Evolutionary conservation across 1,140 invertebrate species (phyloP), one percentile per base, ranked within the genome.

Genomic region (Cyrtorhinus lividipennis): DNA sequence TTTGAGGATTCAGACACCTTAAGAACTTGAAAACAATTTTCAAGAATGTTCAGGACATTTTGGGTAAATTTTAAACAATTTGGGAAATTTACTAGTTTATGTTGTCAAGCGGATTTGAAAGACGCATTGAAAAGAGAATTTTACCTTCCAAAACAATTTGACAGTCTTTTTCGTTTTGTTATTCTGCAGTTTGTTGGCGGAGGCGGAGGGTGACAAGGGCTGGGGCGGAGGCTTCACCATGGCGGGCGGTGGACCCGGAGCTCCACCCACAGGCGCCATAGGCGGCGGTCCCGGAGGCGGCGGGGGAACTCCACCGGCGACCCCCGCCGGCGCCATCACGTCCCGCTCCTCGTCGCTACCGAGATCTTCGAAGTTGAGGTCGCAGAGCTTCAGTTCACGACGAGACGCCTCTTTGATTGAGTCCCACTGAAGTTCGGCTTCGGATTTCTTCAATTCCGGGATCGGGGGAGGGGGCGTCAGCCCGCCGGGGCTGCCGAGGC

Each of bases 151-250:
- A 74, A 99, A 98, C n/a, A 99, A 77, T 77, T 97, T 97, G 2
- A 98, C 87, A n/a, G 95, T 98, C 74, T 98, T 98, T 73, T 96
- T 97, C 68, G 84, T 93, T 73, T 96, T 96, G 71, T 87, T 88
- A 20, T 81, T 77, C 3, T 72, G 70, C 67, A 73, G 70, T 66
- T 77, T 75, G 71, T 77, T 70, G 69, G 78, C 25, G 71, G 71
- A 62, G 56, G 62, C 8, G 61, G 63, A 66, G 66, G 60, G 67
- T n/a, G 76, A 72, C 44, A 74, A 74, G 18, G 76, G 58, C 8
- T 59, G 58, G 26, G 24, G 26, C 59, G 76, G 72, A 2, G 68
- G 68, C 2, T 64, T 65, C 23, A 69, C 71, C 57, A 70, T 75
- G 53, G 72, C 71, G 0, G 73, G 73, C 59, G 74, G 78, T 2